These are phyloP conservation scores for Actinemys pallida DNA, from an alignment of 2,113 vertebrate genomes.

Conservation along the genomic window DNA sequence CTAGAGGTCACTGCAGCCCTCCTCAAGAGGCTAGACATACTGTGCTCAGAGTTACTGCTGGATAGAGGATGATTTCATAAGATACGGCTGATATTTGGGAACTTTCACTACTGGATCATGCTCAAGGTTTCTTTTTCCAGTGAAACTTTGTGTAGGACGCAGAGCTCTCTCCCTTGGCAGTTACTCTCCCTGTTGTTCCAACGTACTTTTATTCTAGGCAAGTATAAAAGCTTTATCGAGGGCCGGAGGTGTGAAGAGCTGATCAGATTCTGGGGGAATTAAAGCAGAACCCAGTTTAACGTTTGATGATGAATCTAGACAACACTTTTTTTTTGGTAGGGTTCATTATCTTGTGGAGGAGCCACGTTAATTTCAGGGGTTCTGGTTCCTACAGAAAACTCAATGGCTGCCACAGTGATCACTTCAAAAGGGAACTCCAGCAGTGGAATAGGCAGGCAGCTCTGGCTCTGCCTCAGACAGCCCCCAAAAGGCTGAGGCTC, in stretches of 20 bases:
- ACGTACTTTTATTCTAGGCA: not conserved
- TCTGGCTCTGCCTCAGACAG: not conserved
- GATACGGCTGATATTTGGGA: not conserved
- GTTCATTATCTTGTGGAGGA: not conserved
- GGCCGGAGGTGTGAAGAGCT: too few species aligned
- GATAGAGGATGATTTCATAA: not conserved
- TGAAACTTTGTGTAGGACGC: not conserved
- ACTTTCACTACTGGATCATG: rapidly evolving
- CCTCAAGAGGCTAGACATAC: not conserved
- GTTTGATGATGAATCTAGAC: not conserved
- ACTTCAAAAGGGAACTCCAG: not conserved
- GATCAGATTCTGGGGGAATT: rapidly evolving
- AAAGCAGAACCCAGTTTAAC: rapidly evolving
- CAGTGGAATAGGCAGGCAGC: not conserved
- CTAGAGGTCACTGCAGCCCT: not conserved
- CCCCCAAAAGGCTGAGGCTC: not conserved
- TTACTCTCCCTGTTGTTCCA: not conserved
- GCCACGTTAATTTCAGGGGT: not conserved
- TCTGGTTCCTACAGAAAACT: not conserved
- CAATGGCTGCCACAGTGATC: rapidly evolving
- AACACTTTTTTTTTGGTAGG: not conserved
- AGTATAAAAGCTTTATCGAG: too few species aligned
- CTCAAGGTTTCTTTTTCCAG: not conserved
- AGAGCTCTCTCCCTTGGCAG: not conserved
- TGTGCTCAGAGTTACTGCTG: not conserved